Evolutionary conservation across 2,113 vertebrate species (phyloP), one percentile per base, ranked within the genome.

Genomic region (Semicossyphus pulcher): DNA sequence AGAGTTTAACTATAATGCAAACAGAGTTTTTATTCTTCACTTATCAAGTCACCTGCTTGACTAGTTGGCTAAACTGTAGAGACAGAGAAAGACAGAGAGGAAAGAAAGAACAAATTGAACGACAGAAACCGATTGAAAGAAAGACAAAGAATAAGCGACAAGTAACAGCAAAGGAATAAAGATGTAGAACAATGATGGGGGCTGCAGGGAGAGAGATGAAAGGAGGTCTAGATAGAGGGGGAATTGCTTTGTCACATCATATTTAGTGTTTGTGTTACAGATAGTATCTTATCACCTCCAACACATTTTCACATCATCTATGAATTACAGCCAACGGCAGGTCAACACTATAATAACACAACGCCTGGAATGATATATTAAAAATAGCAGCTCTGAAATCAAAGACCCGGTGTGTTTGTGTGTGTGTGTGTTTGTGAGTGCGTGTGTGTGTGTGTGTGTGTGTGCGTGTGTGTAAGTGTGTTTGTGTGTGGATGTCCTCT

Each of bases 231-330:
- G 23, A 23, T 20, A 37, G 53, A 58, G 3, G 21, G 31, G 42
- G 52, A 69, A 71, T 84, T 69, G 79, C 29, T 66, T 78, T 85
- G 81, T 85, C 81, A 72, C 76, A 59, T 65, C 59, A 51, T 67
- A 75, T 83, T 83, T 77, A 45, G 64, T 72, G 75, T 84, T 84
- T 51, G 48, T 67, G 36, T 77, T 28, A 60, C 26, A 65, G 64
- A 69, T 41, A 36, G 18, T 12, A 44, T n/a, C 6, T 80, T 61
- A 80, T 87, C 68, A 10, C 70, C 53, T 65, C 57, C 31, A 58
- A 76, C 77, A 72, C 63, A 58, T 70, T 85, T 62, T 72, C 76
- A 70, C 25, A 66, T 68, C 72, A 59, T 81, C 51, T 65, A 51
- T 72, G 70, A 87, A 83, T 85, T 67, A 73, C 54, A 64, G 63